A percentile compares a stretch with the other conserved stretches of the same genome.
Conservation (phyloP, 2,113 vertebrate genomes). For the Oreotragus oreotragus region DNA sequence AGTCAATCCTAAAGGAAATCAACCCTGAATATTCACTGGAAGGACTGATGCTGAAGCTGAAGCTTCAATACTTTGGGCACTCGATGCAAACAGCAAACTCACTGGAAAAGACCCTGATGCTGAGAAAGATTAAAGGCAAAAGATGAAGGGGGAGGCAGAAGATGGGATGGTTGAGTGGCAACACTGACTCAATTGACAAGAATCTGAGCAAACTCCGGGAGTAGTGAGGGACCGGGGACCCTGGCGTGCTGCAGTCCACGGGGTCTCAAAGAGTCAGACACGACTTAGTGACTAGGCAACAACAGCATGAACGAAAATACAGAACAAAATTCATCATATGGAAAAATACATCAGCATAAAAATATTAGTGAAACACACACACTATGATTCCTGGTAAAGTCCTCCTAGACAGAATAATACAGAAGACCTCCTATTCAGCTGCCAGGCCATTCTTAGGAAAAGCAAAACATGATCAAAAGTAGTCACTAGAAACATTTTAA, state of each 20-base stretch:
- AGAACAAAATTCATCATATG: neutral
- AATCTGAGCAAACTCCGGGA: neutral
- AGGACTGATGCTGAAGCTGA: neutral
- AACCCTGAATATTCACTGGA: neutral
- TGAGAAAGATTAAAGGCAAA: neutral
- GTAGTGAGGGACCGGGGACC: neutral
- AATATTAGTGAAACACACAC: neutral
- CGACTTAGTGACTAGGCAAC: neutral
- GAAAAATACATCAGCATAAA: neutral
- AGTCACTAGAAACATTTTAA: neutral
- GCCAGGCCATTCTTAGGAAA: neutral
- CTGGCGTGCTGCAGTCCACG: neutral
- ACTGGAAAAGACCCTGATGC: neutral
- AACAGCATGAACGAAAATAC: neutral
- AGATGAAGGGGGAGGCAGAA: neutral
- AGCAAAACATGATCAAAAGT: neutral
- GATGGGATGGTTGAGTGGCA: neutral
- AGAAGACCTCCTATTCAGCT: neutral
- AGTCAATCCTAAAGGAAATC: neutral
- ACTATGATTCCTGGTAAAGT: neutral
- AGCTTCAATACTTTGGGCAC: neutral
- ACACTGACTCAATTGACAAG: neutral
- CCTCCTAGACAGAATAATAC: neutral
- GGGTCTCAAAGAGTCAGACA: neutral
- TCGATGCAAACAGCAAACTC: neutral